These are phyloP conservation scores for Trachemys scripta DNA, from an alignment of 2,113 vertebrate genomes.

Conservation along the genomic window DNA sequence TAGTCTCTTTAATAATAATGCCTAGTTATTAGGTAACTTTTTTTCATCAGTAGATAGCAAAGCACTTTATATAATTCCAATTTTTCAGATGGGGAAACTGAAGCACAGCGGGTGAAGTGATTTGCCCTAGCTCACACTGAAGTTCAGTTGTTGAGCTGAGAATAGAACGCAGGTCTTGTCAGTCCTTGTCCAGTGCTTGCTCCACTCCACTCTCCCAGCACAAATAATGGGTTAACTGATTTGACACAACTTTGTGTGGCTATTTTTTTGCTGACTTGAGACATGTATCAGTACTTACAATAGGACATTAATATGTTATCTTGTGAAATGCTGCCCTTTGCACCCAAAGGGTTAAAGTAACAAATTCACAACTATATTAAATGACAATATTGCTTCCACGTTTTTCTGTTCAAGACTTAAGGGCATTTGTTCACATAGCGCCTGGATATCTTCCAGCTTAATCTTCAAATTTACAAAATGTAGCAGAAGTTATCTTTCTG, in stretches of 20 bases:
- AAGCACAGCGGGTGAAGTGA: neutral
- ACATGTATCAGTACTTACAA: neutral
- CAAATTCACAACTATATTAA: neutral
- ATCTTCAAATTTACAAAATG: slow-evolving; percentile 3
- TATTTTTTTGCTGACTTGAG: neutral
- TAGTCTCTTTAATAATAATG: neutral
- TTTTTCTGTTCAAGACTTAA: neutral
- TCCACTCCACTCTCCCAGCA: neutral
- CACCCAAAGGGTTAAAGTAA: neutral
- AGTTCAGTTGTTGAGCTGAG: neutral
- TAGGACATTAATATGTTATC: slow-evolving; percentile 8
- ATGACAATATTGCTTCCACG: neutral
- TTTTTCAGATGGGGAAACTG: neutral
- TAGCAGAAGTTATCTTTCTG: neutral
- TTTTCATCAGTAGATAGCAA: neutral
- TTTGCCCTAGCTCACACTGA: neutral
- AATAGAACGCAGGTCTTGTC: neutral
- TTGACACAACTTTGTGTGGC: neutral
- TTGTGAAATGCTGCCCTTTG: neutral
- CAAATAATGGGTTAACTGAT: neutral
- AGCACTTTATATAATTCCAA: neutral
- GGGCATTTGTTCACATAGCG: neutral
- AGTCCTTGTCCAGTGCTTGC: neutral
- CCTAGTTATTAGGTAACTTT: neutral
- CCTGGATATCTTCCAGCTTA: neutral